Percentiles rank a stretch among this genome's conserved stretches.
phyloP scores from a whole-genome alignment of 2,113 vertebrate genomes.

The Embiotoca jacksoni region DNA sequence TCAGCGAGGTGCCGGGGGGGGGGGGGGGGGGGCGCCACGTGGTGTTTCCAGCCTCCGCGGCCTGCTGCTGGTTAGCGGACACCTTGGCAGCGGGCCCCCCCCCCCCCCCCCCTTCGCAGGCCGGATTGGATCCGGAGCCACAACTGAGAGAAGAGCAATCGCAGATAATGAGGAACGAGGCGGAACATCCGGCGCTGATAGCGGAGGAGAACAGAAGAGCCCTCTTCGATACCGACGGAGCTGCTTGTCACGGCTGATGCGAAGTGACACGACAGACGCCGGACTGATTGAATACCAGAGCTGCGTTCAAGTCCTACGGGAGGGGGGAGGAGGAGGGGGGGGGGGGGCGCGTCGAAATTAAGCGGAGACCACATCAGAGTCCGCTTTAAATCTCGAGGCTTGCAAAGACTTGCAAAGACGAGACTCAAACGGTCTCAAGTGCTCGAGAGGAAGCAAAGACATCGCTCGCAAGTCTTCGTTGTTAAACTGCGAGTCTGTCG shows the following conservation, averaged over 20 bases:
- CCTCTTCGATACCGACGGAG: conserved; percentile 20
- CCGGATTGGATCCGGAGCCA: conserved; percentile 54
- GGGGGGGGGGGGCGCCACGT: conserved; percentile 31
- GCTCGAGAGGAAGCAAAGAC: no score
- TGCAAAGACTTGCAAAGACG: not conserved
- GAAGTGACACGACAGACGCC: not conserved
- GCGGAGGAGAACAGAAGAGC: not conserved
- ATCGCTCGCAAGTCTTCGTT: no score
- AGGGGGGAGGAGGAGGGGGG: no score
- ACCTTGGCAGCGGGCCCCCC: conserved; percentile 53
- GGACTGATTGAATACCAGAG: not conserved
- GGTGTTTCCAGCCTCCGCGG: conserved; percentile 66
- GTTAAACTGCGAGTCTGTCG: no score
- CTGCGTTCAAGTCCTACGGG: not conserved
- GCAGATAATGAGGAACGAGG: conserved; percentile 47
- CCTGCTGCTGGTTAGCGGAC: conserved; percentile 63
- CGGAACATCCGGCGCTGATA: conserved; percentile 14
- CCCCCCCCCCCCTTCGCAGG: not conserved
- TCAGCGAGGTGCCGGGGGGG: conserved; percentile 50
- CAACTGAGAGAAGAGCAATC: conserved; percentile 8
- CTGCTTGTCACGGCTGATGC: not conserved
- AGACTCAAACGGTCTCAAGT: not conserved
- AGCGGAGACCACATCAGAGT: not conserved
- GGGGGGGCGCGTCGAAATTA: not conserved
- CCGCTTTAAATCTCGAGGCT: not conserved